phyloP scores from a whole-genome alignment of 2,113 vertebrate genomes.

The Dolichallabes microphthalmus region DNA sequence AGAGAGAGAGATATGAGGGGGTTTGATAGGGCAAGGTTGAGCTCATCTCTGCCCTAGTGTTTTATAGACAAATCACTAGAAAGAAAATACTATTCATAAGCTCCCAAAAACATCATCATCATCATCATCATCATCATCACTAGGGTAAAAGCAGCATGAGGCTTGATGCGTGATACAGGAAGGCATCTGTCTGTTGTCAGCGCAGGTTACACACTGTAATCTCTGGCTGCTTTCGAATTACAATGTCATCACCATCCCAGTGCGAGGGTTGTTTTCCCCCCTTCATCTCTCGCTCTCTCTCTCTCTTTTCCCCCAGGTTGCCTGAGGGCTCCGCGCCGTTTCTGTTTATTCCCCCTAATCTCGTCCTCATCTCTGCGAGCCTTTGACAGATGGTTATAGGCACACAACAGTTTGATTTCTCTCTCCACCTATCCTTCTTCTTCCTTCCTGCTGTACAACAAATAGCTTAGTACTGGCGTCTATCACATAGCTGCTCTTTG shows the following conservation, averaged over 20 bases:
- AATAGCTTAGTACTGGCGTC: constrained; percentile 72
- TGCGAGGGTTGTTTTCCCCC: constrained; percentile 76
- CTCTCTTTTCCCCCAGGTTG: constrained; percentile 70
- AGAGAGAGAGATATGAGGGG: constrained; percentile 75
- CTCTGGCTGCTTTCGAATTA: constrained; percentile 97
- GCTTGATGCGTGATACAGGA: constrained; percentile 85
- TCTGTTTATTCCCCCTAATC: constrained; percentile 99
- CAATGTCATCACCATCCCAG: constrained; percentile 94
- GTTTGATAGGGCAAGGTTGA: constrained; percentile 83
- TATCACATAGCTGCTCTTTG: constrained; percentile 80
- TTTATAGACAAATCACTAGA: constrained; percentile 48
- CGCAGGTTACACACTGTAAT: constrained; percentile 97
- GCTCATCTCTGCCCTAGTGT: constrained; percentile 66
- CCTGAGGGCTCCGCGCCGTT: constrained; percentile 91
- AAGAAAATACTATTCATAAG: constrained; percentile 48
- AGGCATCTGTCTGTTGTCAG: constrained; percentile 93
- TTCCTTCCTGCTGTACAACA: constrained; percentile 85
- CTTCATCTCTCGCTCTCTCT: constrained; percentile 22
- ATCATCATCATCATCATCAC: constrained; percentile 77
- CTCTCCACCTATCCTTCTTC: constrained; percentile 58
- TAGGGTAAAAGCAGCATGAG: constrained; percentile 81
- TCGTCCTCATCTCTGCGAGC: constrained; percentile 98
- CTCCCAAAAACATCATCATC: constrained; percentile 78
- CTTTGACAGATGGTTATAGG: constrained; percentile 99
- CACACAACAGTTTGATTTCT: constrained; percentile 96